Evolutionary conservation across 2,888 invertebrate genomes (phyloP), one percentile per base, ranked within the genome.

Genomic region (Dione juno): DNA sequence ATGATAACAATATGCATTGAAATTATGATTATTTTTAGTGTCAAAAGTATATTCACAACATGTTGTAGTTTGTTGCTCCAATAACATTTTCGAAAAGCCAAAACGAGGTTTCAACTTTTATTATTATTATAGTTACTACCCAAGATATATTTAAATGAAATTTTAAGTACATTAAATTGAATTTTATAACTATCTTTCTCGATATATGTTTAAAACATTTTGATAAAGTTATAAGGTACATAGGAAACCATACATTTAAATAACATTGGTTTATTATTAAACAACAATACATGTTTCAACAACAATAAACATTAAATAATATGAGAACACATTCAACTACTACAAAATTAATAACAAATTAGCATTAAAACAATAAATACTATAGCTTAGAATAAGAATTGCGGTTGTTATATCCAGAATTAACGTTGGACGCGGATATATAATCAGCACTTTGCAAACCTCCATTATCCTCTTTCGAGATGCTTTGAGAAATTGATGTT

Each of bases 391-490:
- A 63, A 54, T 74, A 76, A 37, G 87, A 70, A 37, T 79, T 84
- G 63, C 87, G 85, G 73, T 82, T 77, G 71, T 92, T 92, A 71
- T 90, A 92, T 63, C 79, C 86, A 1, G 83, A 76, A 66, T 78
- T 87, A 5, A 86, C 78, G 54, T 92, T 90, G 7, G 88, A 81
- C 1, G 88, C 81, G 0, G 82, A 79, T 21, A 84, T 76, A 53
- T 89, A 92, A 43, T 93, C 93, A 70, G 79, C 82, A 52, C 77
- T 85, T 16, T 86, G 88, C 0, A 79, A 74, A 13, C 87, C 81
- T 69, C 92, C 89, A 71, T 86, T 88, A 14, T 93, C 92, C 21
- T 90, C 90, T 71, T 93, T 93, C 0, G 85, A 75, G n/a, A 82
- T 69, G 70, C 76, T 83, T 71, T 88, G 88, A 0, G 84, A 74